A percentile compares a stretch with the other conserved stretches of the same genome.
Conservation (phyloP, 2,113 vertebrate genomes). For the Laterallus jamaicensis region DNA sequence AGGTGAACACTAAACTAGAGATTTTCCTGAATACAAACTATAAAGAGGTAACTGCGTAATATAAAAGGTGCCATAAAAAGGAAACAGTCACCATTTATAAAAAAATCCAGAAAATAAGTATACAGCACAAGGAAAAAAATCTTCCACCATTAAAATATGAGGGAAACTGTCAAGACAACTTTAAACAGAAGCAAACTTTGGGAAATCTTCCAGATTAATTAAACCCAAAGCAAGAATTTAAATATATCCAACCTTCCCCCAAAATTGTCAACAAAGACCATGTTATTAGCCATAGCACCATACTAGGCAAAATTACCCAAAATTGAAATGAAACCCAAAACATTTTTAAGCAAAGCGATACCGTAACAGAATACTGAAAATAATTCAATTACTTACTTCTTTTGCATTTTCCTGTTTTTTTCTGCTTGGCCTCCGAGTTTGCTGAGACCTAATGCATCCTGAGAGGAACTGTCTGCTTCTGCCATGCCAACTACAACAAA, state of each 20-base stretch:
- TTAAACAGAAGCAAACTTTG: background rate
- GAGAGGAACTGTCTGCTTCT: conserved; percentile 84
- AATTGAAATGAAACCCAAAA: background rate
- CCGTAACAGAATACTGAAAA: background rate
- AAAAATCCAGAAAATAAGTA: background rate
- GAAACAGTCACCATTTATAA: background rate
- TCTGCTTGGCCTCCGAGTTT: conserved; percentile 91
- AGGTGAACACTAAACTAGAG: background rate
- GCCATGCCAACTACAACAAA: conserved; percentile 77
- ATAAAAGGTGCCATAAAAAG: background rate
- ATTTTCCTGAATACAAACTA: background rate
- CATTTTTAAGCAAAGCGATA: background rate
- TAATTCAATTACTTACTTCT: conserved; percentile 84
- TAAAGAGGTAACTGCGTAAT: background rate
- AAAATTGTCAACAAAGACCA: background rate
- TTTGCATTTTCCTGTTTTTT: conserved; percentile 95
- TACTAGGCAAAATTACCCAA: background rate
- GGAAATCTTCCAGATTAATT: background rate
- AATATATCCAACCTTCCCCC: background rate
- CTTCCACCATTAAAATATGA: background rate
- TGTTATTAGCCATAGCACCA: background rate
- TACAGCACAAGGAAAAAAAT: background rate
- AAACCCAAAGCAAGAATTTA: background rate
- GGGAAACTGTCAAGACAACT: background rate
- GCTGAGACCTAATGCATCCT: conserved; percentile 85